A percentile compares a stretch with the other conserved stretches of the same genome.
Conservation (phyloP, 2,113 vertebrate genomes). For the Sakesphorus luctuosus region DNA sequence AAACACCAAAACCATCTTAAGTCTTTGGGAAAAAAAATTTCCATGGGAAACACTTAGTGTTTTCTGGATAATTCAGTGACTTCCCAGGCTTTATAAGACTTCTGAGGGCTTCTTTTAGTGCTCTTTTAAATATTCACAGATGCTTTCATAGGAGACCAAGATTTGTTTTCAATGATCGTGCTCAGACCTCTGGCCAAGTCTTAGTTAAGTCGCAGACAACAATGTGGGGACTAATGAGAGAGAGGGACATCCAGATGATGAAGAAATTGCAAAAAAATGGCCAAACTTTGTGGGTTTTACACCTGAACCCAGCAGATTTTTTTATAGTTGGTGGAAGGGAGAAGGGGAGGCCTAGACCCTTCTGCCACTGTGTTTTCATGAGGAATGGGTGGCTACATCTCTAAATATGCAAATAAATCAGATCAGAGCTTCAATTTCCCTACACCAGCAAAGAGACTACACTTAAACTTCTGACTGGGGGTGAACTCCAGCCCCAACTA, state of each 20-base stretch:
- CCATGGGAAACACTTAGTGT: not conserved
- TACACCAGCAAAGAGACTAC: rapidly evolving
- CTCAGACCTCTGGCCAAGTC: not conserved
- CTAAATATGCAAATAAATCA: not conserved
- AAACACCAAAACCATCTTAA: not conserved
- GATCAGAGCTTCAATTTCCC: not conserved
- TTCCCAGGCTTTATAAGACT: not conserved
- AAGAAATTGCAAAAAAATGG: not conserved
- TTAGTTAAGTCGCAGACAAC: not conserved
- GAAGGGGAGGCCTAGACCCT: not conserved
- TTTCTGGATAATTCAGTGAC: not conserved
- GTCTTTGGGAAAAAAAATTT: not conserved
- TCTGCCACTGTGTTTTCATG: not conserved
- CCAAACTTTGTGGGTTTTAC: not conserved
- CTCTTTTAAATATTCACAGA: not conserved
- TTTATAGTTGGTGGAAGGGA: not conserved
- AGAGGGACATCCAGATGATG: not conserved
- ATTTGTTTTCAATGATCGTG: not conserved
- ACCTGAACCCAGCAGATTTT: not conserved
- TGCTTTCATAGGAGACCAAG: not conserved
- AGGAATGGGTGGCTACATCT: not conserved
- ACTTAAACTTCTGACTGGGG: not conserved
- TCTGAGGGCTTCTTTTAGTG: not conserved
- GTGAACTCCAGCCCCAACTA: not conserved
- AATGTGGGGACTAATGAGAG: not conserved